Evolutionary conservation across 2,888 invertebrate species (phyloP).

Genomic region (Rapana venosa): DNA sequence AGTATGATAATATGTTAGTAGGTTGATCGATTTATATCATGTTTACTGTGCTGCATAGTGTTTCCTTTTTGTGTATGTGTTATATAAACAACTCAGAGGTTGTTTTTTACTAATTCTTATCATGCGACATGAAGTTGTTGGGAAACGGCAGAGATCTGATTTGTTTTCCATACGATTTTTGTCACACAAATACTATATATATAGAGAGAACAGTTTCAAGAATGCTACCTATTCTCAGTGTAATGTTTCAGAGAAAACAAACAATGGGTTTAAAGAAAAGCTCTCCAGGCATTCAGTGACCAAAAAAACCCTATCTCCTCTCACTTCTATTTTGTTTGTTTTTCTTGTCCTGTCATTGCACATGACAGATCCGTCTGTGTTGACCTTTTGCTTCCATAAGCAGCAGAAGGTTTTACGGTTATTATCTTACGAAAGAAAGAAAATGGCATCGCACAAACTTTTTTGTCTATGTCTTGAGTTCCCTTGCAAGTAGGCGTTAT

Average conservation of each 20-base stretch:
- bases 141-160: too few relatives aligned
- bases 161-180: too few relatives aligned
- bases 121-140: too few relatives aligned
- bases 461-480: not conserved
- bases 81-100: too few relatives aligned
- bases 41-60: too few relatives aligned
- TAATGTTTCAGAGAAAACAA: not conserved
- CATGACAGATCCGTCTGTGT: not conserved
- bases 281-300: not conserved
- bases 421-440: not conserved
- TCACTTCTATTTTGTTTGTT: not conserved
- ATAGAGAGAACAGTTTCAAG: too few relatives aligned
- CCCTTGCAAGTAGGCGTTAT: conserved; percentile 13
- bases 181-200: too few relatives aligned
- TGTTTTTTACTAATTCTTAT: too few relatives aligned
- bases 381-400: not conserved
- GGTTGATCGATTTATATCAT: too few relatives aligned
- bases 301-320: not conserved
- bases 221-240: not conserved
- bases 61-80: too few relatives aligned
- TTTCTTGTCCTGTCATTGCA: not conserved
- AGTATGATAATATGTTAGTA: too few relatives aligned
- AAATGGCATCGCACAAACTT: not conserved
- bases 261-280: not conserved
- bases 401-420: not conserved